Percentiles rank a stretch among this genome's conserved stretches.
phyloP scores from a whole-genome alignment of 2,888 invertebrate species.

The Hypselothyrea guttata region DNA sequence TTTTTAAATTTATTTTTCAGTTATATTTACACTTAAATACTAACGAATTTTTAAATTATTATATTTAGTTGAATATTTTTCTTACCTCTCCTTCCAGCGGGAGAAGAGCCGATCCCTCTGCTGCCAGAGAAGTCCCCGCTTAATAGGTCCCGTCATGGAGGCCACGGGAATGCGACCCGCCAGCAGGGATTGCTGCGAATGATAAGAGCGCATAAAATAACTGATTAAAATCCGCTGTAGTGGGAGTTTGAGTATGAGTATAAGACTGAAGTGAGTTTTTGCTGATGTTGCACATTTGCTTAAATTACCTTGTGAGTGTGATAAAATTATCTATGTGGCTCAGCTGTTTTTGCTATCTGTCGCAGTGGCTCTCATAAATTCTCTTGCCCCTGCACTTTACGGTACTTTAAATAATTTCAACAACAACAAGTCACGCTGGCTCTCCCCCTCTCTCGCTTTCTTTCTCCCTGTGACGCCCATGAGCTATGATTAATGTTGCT shows the following conservation, averaged over 20 bases:
- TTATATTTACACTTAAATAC: too few relatives aligned
- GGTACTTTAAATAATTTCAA: constrained; percentile 64
- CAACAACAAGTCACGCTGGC: constrained; percentile 14
- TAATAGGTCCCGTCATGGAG: constrained; percentile 84
- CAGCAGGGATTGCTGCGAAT: constrained; percentile 80
- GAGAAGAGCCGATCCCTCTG: constrained; percentile 86
- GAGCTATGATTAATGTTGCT: constrained; percentile 69
- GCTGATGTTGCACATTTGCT: constrained; percentile 55
- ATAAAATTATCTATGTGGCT: constrained; percentile 41
- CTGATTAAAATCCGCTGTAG: constrained; percentile 25
- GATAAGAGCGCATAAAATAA: constrained; percentile 23
- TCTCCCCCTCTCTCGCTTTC: too few relatives aligned
- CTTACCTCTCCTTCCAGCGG: constrained; percentile 86
- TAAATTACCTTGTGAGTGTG: constrained; percentile 40
- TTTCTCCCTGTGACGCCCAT: constrained; percentile 34
- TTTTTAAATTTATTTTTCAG: too few relatives aligned
- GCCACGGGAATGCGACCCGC: constrained; percentile 82
- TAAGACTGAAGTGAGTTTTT: constrained; percentile 31
- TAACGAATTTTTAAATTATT: too few relatives aligned
- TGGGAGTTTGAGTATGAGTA: background rate
- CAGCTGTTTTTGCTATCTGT: constrained; percentile 57
- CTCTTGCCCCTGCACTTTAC: constrained; percentile 50
- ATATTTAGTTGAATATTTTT: too few relatives aligned
- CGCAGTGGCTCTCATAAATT: constrained; percentile 56
- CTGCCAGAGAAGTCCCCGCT: constrained; percentile 86